These are phyloP conservation scores for Dinothrombium tinctorium DNA, from an alignment of 1,140 invertebrate species.

Conservation along the genomic window DNA sequence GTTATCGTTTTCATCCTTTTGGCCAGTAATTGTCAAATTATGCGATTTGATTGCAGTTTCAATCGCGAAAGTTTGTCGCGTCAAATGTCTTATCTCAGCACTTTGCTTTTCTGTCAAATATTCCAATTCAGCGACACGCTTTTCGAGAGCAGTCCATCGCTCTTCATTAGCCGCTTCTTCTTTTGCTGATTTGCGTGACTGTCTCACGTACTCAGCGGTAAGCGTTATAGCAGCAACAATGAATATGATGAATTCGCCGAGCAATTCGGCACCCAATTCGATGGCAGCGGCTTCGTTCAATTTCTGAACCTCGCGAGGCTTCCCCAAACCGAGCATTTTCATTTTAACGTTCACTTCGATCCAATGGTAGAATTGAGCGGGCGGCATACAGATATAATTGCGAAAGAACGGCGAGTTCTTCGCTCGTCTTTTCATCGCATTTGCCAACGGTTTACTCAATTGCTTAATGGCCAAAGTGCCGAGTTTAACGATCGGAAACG, in stretches of 20 bases:
- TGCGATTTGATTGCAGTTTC: too few relatives aligned
- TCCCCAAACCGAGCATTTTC: conserved; percentile 77
- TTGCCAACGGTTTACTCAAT: conserved; percentile 79
- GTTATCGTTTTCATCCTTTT: too few relatives aligned
- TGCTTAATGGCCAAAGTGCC: conserved; percentile 60
- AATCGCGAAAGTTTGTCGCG: conserved; percentile 22
- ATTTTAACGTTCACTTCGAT: conserved; percentile 77
- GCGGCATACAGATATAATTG: conserved; percentile 78
- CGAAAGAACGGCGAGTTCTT: conserved; percentile 66
- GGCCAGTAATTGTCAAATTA: too few relatives aligned
- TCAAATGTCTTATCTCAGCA: conserved; percentile 44
- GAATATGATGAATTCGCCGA: conserved; percentile 76
- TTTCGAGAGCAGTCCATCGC: conserved; percentile 14
- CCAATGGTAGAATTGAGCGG: conserved; percentile 88
- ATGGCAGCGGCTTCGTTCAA: conserved; percentile 80
- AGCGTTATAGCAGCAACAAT: conserved; percentile 48
- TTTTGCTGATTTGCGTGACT: conserved; percentile 39
- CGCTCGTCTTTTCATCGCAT: conserved; percentile 53
- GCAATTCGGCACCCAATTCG: conserved; percentile 71
- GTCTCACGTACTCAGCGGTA: conserved; percentile 36
- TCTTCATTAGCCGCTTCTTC: conserved; percentile 30
- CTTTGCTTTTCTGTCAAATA: conserved; percentile 44
- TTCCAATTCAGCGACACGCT: conserved; percentile 38
- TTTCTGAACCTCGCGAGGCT: conserved; percentile 59
- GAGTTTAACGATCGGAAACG: conserved; percentile 37